Conservation (phyloP, 1,140 invertebrate species). For the Zophobas morio region DNA sequence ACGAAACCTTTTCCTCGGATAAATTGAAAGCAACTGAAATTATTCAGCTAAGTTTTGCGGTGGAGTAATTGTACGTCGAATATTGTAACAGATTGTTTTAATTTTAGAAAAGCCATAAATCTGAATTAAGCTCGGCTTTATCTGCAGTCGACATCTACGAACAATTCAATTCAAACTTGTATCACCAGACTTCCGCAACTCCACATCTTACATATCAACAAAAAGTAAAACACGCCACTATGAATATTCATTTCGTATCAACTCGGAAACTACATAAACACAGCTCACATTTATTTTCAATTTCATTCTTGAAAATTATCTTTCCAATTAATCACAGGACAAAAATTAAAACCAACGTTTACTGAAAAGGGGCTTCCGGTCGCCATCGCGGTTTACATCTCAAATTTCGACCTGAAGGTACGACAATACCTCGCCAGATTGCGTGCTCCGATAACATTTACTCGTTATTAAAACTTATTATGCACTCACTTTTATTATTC, state of each 20-base stretch:
- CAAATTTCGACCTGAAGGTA: not conserved
- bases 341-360: slow-evolving; percentile 17
- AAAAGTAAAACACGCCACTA: slow-evolving; percentile 12
- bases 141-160: slow-evolving; percentile 37
- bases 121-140: slow-evolving; percentile 50
- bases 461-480: slow-evolving; percentile 15
- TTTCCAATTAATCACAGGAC: slow-evolving; percentile 22
- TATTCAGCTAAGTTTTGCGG: slow-evolving; percentile 44
- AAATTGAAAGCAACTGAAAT: slow-evolving; percentile 42
- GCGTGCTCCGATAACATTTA: slow-evolving; percentile 23
- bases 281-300: slow-evolving; percentile 12
- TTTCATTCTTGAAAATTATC: slow-evolving; percentile 21
- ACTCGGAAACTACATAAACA: slow-evolving; percentile 4
- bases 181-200: slow-evolving; percentile 12
- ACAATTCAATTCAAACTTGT: slow-evolving; percentile 40
- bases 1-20: slow-evolving; percentile 40
- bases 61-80: slow-evolving; percentile 52
- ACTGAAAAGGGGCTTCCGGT: slow-evolving; percentile 20
- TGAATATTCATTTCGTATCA: slow-evolving; percentile 4
- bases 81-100: slow-evolving; percentile 60
- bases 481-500: slow-evolving; percentile 3
- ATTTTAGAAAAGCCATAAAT: slow-evolving; percentile 58
- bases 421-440: slow-evolving; percentile 9
- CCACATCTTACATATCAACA: slow-evolving; percentile 13
- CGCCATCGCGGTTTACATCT: not conserved